A percentile compares a stretch with the other conserved stretches of the same genome.
Evolutionary conservation across 2,113 vertebrate genomes (phyloP).

Genomic region (Myotis lucifugus): DNA sequence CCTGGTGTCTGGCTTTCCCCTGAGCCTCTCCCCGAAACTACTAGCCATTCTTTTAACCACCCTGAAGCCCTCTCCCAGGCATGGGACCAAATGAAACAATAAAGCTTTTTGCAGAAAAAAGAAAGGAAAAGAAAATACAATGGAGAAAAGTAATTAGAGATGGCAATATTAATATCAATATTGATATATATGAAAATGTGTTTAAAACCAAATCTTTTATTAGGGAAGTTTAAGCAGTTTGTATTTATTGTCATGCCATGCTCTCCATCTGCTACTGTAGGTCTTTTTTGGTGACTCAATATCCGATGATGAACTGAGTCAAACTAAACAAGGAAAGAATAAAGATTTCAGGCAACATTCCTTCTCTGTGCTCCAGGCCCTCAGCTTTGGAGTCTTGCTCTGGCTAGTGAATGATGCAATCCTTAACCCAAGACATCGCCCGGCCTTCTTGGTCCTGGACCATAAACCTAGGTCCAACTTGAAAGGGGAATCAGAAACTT

Average conservation of each 20-base stretch:
- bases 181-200: neutral
- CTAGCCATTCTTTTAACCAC: no score
- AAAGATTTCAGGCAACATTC: neutral
- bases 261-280: neutral
- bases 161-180: neutral
- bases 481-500: no score
- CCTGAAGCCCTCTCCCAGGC: no score
- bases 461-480: no score
- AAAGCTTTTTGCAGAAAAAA: no score
- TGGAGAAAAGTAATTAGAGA: neutral
- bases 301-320: neutral
- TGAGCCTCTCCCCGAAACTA: no score
- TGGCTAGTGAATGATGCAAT: neutral
- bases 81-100: no score
- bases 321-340: neutral
- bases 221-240: neutral
- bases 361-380: neutral
- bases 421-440: neutral
- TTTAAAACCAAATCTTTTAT: slow-evolving; percentile 27
- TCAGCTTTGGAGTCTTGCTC: neutral
- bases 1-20: no score
- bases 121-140: neutral
- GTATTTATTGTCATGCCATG: neutral
- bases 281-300: neutral
- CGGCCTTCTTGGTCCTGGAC: no score